Conservation (phyloP, 92 coral and sea anemone species). For the Epizoanthus rinbou region DNA sequence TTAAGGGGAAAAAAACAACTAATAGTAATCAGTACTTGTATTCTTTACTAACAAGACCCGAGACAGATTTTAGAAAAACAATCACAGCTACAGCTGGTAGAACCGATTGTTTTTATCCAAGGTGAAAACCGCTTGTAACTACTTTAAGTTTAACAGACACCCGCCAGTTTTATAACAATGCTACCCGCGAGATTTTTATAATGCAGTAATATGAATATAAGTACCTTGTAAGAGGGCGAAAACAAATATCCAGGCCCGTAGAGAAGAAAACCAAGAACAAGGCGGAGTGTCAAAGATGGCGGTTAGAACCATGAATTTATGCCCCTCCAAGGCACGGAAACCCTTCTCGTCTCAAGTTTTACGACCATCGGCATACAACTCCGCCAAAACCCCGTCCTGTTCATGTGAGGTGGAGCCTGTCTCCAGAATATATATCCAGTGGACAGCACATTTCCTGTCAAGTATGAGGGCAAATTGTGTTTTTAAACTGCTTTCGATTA, state of each 20-base stretch:
- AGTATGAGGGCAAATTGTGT: too few species aligned
- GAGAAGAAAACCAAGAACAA: not conserved
- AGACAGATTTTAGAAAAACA: not conserved
- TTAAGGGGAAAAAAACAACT: not conserved
- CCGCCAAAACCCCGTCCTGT: not conserved
- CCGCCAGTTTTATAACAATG: constrained; percentile 12
- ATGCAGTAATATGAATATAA: constrained; percentile 14
- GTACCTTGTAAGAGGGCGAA: constrained; percentile 39
- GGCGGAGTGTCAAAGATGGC: constrained; percentile 1
- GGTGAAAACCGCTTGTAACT: not conserved
- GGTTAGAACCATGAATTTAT: constrained; percentile 39
- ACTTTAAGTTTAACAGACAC: constrained; percentile 17
- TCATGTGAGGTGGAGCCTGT: not conserved
- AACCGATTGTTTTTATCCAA: not conserved
- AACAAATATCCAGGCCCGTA: constrained; percentile 28
- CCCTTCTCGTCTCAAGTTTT: constrained; percentile 20
- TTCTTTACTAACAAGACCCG: not conserved
- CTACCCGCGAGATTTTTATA: constrained; percentile 10
- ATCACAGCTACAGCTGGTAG: not conserved
- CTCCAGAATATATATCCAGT: not conserved
- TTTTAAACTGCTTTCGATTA: not conserved
- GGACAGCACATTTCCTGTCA: constrained; percentile 1
- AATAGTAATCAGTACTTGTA: too few species aligned
- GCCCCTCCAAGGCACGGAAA: constrained; percentile 21
- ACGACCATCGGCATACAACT: constrained; percentile 29